phyloP scores from a whole-genome alignment of 1,140 invertebrate species.

The Lepidurus couesii region DNA sequence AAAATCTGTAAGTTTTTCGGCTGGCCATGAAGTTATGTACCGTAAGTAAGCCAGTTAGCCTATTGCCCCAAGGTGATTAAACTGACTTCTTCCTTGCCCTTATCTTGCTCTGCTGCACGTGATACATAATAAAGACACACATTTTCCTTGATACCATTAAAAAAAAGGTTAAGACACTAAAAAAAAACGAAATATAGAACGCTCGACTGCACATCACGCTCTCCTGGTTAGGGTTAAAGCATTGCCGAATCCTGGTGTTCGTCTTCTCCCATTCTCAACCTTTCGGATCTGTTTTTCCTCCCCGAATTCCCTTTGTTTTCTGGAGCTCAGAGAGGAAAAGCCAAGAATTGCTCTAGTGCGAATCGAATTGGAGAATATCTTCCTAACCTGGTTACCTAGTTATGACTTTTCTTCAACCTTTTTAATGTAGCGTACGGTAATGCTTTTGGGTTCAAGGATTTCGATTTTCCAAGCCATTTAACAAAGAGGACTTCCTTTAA shows the following conservation, averaged over 20 bases:
- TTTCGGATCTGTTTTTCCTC: not conserved
- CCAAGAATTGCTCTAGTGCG: not conserved
- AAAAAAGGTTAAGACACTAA: not conserved
- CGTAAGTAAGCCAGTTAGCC: conserved; percentile 18
- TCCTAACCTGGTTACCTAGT: conserved; percentile 18
- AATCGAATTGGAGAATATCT: conserved; percentile 10
- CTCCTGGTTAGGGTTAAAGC: conserved; percentile 1
- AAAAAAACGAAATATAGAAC: not conserved
- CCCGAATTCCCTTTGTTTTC: not conserved
- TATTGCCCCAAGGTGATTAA: not conserved
- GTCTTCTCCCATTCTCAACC: not conserved
- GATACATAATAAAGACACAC: not conserved
- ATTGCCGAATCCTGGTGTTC: not conserved
- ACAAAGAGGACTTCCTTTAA: too few relatives aligned
- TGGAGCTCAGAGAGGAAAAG: not conserved
- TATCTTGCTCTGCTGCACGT: not conserved
- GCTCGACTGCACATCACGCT: conserved; percentile 2
- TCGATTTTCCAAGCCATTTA: too few relatives aligned
- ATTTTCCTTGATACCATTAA: not conserved
- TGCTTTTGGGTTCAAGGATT: too few relatives aligned
- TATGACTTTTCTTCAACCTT: not conserved
- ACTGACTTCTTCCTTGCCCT: not conserved
- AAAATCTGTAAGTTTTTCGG: too few relatives aligned
- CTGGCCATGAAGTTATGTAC: not conserved
- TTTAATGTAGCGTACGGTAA: not conserved